Evolutionary conservation across 2,113 vertebrate genomes (phyloP).

Genomic region (Tonatia bakeri): DNA sequence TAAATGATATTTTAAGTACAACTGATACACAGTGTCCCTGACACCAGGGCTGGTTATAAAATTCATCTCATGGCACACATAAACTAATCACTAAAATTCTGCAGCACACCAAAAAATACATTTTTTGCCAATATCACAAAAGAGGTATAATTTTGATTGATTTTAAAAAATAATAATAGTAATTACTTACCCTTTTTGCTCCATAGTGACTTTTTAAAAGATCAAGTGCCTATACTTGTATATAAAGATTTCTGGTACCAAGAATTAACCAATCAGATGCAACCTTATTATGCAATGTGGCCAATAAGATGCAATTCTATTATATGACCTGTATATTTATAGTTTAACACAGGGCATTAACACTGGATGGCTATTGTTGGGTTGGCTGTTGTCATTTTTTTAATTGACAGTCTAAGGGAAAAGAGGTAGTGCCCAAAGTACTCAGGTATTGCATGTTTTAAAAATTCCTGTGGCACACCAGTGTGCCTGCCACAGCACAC

Average conservation of each 20-base stretch:
- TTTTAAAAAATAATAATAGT: neutral
- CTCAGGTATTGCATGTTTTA: neutral
- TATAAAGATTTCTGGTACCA: neutral
- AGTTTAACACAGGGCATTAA: neutral
- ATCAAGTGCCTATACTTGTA: neutral
- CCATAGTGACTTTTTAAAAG: neutral
- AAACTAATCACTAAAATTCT: too few relatives aligned
- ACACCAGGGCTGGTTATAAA: slow-evolving; percentile 8
- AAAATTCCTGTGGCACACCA: neutral
- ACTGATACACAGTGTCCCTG: neutral
- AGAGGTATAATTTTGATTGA: neutral
- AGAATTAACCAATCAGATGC: neutral
- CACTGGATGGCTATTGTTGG: neutral
- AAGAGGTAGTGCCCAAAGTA: neutral
- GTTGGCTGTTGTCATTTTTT: neutral
- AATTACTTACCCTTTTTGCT: neutral
- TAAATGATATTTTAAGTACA: slow-evolving; percentile 24
- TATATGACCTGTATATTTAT: neutral
- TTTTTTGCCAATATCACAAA: neutral
- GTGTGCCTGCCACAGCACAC: neutral
- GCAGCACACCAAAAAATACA: neutral
- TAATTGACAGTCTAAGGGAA: neutral
- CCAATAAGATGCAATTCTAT: neutral
- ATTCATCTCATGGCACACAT: neutral
- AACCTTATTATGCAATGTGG: neutral